Evolutionary conservation across 2,113 vertebrate species (phyloP), one percentile per base, ranked within the genome.

Genomic region (Poecilia latipinna): DNA sequence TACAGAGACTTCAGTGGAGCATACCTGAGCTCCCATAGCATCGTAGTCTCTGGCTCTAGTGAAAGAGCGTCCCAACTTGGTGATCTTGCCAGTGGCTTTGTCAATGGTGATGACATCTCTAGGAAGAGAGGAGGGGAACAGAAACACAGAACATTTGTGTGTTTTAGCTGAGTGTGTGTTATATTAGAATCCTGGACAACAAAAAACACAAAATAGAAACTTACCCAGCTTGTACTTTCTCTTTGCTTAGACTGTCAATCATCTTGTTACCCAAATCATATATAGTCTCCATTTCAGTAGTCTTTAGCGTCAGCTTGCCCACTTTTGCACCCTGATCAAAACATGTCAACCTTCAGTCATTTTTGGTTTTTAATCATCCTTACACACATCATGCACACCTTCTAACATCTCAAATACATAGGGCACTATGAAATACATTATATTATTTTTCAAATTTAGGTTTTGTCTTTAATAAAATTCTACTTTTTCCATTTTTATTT

Each of bases 201-300:
- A n/a, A n/a, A 8, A 35, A 37, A 37, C 11, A 3, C 0, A 37
- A 11, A 37, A 37, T 37, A 72, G 26, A 0, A 31, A 83, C 95
- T 95, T 79, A 98, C 97, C 97, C 97, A 0, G 96, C 97, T 89
- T 98, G 97, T 61, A 99, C 95, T 67, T 97, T 97, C 87, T 98
- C 97, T 83, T 97, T 98, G 70, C 95, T 97, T 67, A 99, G 92
- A 0, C 96, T 96, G 84, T 99, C 97, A 0, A 98, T 99, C 97
- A 98, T 98, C 89, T 99, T 99, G 31, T 96, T 97, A 35, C 97
- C 97, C 83, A 99, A 80, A 62, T 98, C 97, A 1, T 99, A 99
- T 80, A 99, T 96, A 0, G 97, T 99, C 85, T 99, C 97, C 97
- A 99, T 99, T 82, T 98, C 97, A 0, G 97, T 97, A 0, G 96